phyloP scores from a whole-genome alignment of 2,797 vertebrate genomes.

The Acrocephalus scirpaceus region DNA sequence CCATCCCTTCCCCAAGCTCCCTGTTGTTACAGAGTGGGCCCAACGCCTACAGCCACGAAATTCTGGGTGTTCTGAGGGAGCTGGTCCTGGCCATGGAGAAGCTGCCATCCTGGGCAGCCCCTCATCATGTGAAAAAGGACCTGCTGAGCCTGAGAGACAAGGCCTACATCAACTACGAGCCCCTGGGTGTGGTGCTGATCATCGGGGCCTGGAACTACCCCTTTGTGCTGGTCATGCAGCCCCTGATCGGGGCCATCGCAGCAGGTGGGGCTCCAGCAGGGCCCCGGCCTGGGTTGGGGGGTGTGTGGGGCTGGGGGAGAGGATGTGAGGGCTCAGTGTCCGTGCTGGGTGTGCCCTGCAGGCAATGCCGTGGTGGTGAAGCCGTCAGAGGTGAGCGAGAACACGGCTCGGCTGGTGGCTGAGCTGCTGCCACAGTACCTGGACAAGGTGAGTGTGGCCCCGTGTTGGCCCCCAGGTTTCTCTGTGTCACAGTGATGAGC shows the following conservation, averaged over 20 bases:
- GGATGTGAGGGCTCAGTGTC: rapidly evolving
- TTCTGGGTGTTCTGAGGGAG: background rate
- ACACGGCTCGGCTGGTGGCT: slow-evolving; percentile 79
- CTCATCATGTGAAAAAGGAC: slow-evolving; percentile 74
- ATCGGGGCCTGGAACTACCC: slow-evolving; percentile 93
- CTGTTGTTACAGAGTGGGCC: background rate
- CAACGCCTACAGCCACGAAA: background rate
- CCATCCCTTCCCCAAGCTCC: background rate
- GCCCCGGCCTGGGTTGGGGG: rapidly evolving
- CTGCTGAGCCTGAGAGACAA: slow-evolving; percentile 81
- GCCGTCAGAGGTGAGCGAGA: slow-evolving; percentile 88
- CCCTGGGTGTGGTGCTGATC: slow-evolving; percentile 87
- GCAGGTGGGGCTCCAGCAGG: slow-evolving; percentile 75
- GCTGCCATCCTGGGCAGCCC: background rate
- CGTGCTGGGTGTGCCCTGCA: background rate
- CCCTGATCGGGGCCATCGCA: slow-evolving; percentile 88
- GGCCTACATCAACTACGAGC: slow-evolving; percentile 80
- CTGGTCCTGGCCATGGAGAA: background rate
- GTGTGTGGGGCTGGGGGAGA: background rate
- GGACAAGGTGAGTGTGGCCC: background rate
- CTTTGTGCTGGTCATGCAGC: slow-evolving; percentile 80
- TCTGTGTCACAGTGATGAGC: background rate
- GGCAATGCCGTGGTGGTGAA: slow-evolving; percentile 92
- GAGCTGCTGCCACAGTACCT: slow-evolving; percentile 80
- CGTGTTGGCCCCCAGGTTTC: rapidly evolving